Evolutionary conservation across 2,113 vertebrate genomes (phyloP).

Genomic region (Myodes glareolus): DNA sequence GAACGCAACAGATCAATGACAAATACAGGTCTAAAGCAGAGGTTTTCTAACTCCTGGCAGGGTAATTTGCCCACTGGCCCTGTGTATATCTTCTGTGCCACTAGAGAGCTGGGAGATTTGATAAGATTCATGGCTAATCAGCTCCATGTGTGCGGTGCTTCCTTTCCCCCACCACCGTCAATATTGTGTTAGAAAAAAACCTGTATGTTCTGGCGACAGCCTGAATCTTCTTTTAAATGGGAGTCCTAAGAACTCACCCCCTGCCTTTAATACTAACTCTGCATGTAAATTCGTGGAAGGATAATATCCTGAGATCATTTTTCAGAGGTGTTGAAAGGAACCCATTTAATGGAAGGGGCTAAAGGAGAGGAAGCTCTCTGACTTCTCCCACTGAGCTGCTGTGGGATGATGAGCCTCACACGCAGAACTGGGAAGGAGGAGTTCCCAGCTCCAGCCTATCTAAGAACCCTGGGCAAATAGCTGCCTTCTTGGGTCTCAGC

Average conservation of each 20-base stretch:
- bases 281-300: constrained; percentile 61
- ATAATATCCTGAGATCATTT: constrained; percentile 69
- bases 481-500: neutral
- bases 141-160: constrained; percentile 59
- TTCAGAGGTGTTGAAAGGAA: constrained; percentile 61
- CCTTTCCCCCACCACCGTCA: constrained; percentile 28
- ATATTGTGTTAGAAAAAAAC: constrained; percentile 54
- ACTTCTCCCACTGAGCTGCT: neutral
- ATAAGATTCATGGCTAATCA: constrained; percentile 67
- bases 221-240: constrained; percentile 59
- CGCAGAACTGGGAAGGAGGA: neutral
- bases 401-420: neutral
- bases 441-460: neutral
- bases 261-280: constrained; percentile 57
- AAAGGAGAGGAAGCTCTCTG: constrained; percentile 38
- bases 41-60: constrained; percentile 31
- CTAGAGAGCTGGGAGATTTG: constrained; percentile 52
- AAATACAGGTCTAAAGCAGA: constrained; percentile 18
- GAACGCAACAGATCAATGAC: neutral
- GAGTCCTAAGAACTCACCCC: constrained; percentile 50
- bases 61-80: constrained; percentile 18
- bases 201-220: constrained; percentile 48
- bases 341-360: constrained; percentile 40
- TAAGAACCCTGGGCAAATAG: neutral
- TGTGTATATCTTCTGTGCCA: constrained; percentile 19